Evolutionary conservation across 2,888 invertebrate genomes (phyloP), one percentile per base, ranked within the genome.

Genomic region (Eubasilissa splendida): DNA sequence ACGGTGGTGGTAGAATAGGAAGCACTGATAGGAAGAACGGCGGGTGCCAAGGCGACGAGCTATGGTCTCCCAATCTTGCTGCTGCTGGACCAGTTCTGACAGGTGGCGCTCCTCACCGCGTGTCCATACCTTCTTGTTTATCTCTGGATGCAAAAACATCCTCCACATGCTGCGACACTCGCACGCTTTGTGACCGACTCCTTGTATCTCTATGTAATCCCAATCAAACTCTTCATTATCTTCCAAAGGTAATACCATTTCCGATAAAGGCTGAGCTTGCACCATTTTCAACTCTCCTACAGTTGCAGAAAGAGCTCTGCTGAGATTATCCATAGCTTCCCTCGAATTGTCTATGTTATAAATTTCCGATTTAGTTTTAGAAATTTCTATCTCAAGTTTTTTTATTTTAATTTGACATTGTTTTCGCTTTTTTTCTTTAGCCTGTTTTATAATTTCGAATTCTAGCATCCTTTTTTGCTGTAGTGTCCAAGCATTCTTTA

Each of bases 151-250:
- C 70, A 95, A 86, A 85, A 92, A 94, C 33, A 93, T 89, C 80
- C 92, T 92, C 96, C 96, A 96, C 86, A 95, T 91, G 0, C 93
- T 90, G 84, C 91, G 88, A 85, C 95, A 95, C 85, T 94, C 94
- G 10, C 89, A 88, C 0, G 92, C 87, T 0, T 91, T 90, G 85
- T 95, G 95, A n/a, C 92, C 90, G 56, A 89, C 87, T 5, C 91
- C 83, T 42, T 86, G 86, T 7, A 87, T 87, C 0, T 92, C 87
- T 75, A 94, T 88, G 77, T 88, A 87, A 50, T 91, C 87, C 94
- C 94, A 94, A 84, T 93, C 92, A 85, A 93, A 92, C 80, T 91
- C 88, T 60, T 88, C 83, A 12, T 79, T 73, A 71, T 85, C 82
- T 68, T 88, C 85, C 42, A 89, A 84, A 0, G 88, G 88, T 50